These are phyloP conservation scores for Caerostris darwini DNA, from an alignment of 1,140 invertebrate species.

Conservation along the genomic window DNA sequence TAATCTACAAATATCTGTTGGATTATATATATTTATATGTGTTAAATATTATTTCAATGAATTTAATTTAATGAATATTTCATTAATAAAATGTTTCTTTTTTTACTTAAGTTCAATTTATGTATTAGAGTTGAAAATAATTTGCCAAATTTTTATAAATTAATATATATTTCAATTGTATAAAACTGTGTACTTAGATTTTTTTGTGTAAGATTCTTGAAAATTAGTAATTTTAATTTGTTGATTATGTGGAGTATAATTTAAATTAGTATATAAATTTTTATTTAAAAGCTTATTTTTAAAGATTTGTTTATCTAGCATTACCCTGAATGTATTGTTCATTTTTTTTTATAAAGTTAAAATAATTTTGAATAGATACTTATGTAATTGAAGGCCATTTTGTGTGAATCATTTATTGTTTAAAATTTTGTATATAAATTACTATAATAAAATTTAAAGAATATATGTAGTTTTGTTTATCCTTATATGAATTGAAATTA, in stretches of 20 bases:
- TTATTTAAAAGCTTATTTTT: background rate
- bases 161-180: background rate
- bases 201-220: background rate
- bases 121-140: no score
- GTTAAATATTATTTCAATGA: slow-evolving; percentile 16
- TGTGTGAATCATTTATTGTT: slow-evolving; percentile 18
- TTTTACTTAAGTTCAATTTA: no score
- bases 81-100: no score
- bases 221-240: background rate
- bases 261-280: background rate
- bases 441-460: background rate
- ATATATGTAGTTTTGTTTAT: no score
- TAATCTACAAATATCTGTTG: background rate
- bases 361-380: background rate
- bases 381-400: background rate
- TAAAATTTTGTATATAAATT: slow-evolving; percentile 42
- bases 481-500: no score
- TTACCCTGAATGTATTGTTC: background rate
- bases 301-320: background rate
- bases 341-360: background rate
- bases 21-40: background rate
- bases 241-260: background rate
- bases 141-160: background rate
- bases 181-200: background rate
- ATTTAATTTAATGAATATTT: background rate